Evolutionary conservation across 1,140 invertebrate species (phyloP).

Genomic region (Choristoneura fumiferana): DNA sequence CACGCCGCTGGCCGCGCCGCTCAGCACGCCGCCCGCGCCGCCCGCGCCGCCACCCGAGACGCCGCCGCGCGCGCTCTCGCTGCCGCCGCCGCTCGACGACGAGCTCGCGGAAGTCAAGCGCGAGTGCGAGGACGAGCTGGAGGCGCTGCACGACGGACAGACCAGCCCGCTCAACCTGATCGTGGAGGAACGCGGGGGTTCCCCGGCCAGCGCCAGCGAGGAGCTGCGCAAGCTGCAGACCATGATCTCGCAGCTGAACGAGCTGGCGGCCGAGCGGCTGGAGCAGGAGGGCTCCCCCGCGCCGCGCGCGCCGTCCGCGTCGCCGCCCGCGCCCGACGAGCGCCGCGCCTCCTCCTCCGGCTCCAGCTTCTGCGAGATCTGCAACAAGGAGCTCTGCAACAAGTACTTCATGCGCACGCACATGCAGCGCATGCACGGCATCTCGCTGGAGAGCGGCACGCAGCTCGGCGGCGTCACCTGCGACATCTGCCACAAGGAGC

Average conservation of each 20-base stretch:
- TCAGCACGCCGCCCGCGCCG: slow-evolving; percentile 80
- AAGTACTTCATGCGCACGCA: slow-evolving; percentile 99
- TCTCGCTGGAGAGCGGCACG: slow-evolving; percentile 94
- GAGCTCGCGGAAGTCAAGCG: slow-evolving; percentile 69
- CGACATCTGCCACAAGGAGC: slow-evolving; percentile 98
- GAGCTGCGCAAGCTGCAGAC: slow-evolving; percentile 93
- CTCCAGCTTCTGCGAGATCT: slow-evolving; percentile 98
- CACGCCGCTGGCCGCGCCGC: slow-evolving; percentile 81
- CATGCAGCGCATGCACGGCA: slow-evolving; percentile 99
- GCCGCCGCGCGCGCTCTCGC: slow-evolving; percentile 75
- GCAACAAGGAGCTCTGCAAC: slow-evolving; percentile 99
- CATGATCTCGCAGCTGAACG: slow-evolving; percentile 94
- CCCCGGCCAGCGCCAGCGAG: slow-evolving; percentile 83
- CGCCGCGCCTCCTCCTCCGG: slow-evolving; percentile 78
- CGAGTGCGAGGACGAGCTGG: slow-evolving; percentile 64
- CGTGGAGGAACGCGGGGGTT: slow-evolving; percentile 70
- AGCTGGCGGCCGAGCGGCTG: slow-evolving; percentile 82
- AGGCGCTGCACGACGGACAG: slow-evolving; percentile 60
- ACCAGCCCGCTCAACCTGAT: slow-evolving; percentile 74
- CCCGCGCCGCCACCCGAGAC: slow-evolving; percentile 77
- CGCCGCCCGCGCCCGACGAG: slow-evolving; percentile 61
- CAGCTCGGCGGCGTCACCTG: slow-evolving; percentile 96
- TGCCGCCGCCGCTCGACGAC: slow-evolving; percentile 70
- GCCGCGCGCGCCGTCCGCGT: slow-evolving; percentile 54
- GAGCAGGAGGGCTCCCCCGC: slow-evolving; percentile 49